Base-by-base conservation (phyloP, 2,797 vertebrate species). In the Odontamblyopus rebecca region DNA sequence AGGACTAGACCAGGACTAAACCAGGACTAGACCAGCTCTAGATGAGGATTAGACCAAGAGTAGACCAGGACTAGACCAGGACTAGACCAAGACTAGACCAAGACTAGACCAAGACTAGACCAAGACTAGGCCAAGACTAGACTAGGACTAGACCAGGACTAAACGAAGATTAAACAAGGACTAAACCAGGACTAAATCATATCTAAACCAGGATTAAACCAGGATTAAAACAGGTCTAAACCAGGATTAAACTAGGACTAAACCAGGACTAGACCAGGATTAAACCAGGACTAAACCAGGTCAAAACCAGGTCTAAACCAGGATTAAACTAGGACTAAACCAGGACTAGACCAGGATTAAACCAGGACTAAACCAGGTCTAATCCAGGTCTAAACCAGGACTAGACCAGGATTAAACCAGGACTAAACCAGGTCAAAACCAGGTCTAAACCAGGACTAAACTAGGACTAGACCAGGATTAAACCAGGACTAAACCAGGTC, bases 1-100 rank as follows among this genome's bases (percentile, higher is more conserved):
- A n/a, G 61, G 61, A 9, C 61, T 38, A n/a, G n/a, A 62, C 61
- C 61, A 61, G 27, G 60, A 61, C 18, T n/a, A 2, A 35, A 61
- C 30, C 60, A 32, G 60, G 60, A 0, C 30, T 35, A 35, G n/a
- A 61, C 29, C 30, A 61, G 60, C 30, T 18, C 60, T 18, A 35
- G 9, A 61, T 29, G 29, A 30, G 60, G 60, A 16, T 16, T 35
- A 9, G 35, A 61, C 60, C 60, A 16, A 29, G 60, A 6, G 29
- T 32, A 18, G 16, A 32, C 60, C 60, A 48, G 60, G 29, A 7
- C 60, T 32, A 32, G 18, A 32, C 13, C 60, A 15, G 29, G 60
- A 16, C 60, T 61, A 5, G 18, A 51, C 50, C 16, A 51, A 29
- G 60, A 18, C 60, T 32, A 19, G 18, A 32, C 60, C 60, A 32